phyloP scores from a whole-genome alignment of 2,888 invertebrate genomes.

The Andrena camellia region DNA sequence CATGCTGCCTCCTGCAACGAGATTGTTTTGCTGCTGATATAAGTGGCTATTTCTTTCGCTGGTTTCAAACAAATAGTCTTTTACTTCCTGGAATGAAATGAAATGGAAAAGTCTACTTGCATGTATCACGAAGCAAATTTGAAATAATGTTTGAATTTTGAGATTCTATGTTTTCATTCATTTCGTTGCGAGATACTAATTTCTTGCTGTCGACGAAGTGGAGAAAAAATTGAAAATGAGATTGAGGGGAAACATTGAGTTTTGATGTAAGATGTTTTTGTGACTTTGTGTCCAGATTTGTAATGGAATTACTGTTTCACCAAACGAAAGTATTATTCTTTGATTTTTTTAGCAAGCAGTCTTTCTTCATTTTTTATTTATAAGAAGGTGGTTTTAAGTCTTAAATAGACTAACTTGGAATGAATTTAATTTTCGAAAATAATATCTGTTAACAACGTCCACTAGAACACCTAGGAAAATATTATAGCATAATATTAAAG shows the following conservation, averaged over 20 bases:
- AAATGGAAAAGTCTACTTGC: neutral
- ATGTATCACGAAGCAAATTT: neutral
- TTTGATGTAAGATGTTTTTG: too few species aligned
- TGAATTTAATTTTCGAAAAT: neutral
- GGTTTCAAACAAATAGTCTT: neutral
- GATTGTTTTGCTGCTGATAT: conserved; percentile 8
- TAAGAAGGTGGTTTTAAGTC: neutral
- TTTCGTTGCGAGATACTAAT: too few species aligned
- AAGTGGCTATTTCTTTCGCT: conserved; percentile 20
- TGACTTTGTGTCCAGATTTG: too few species aligned
- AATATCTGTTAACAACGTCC: neutral
- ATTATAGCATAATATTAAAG: neutral
- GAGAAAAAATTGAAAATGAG: too few species aligned
- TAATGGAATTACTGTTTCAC: too few species aligned
- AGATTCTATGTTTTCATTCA: too few species aligned
- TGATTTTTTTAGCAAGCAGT: too few species aligned
- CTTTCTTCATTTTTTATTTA: neutral
- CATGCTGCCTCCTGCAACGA: conserved; percentile 22
- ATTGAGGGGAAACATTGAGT: too few species aligned
- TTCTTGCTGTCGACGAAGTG: too few species aligned
- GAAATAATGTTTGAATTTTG: neutral
- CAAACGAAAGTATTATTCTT: too few species aligned
- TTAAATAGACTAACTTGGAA: neutral
- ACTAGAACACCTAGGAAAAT: neutral
- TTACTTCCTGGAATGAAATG: neutral